A percentile compares a stretch with the other conserved stretches of the same genome.
Evolutionary conservation across 1,140 invertebrate species (phyloP).

Genomic region (Mycetomoellerius zeteki): DNA sequence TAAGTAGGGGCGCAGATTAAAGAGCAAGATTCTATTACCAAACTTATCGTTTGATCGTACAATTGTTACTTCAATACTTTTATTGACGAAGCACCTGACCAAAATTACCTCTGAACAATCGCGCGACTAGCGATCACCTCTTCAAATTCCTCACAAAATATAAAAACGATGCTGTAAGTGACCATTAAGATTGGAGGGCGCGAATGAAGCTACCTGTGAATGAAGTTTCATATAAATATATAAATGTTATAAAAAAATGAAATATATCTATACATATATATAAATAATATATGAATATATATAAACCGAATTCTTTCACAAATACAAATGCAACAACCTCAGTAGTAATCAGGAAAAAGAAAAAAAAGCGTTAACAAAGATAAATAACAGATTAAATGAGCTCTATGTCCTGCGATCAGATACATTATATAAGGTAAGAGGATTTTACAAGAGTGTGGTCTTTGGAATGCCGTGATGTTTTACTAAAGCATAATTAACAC

Average conservation of each 20-base stretch:
- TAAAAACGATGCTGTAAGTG: constrained; percentile 63
- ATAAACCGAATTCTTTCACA: constrained; percentile 76
- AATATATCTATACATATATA: constrained; percentile 78
- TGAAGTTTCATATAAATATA: constrained; percentile 83
- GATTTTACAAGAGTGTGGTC: constrained; percentile 47
- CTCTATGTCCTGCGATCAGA: constrained; percentile 63
- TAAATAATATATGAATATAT: constrained; percentile 76
- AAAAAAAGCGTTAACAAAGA: constrained; percentile 66
- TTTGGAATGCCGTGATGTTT: constrained; percentile 56
- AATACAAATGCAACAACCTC: constrained; percentile 76
- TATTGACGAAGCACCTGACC: constrained; percentile 68
- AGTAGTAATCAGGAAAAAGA: constrained; percentile 74
- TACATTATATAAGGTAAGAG: constrained; percentile 69
- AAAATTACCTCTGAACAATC: constrained; percentile 77
- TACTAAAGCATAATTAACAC: constrained; percentile 49
- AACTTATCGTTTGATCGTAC: constrained; percentile 53
- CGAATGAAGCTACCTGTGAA: constrained; percentile 81
- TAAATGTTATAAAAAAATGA: constrained; percentile 76
- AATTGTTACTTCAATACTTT: constrained; percentile 59
- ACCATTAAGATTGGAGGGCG: constrained; percentile 77
- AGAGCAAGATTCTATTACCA: constrained; percentile 24
- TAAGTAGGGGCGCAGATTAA: constrained; percentile 34
- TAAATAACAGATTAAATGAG: constrained; percentile 69
- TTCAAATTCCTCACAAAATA: constrained; percentile 73
- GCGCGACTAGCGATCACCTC: constrained; percentile 71